These are phyloP conservation scores for Acanthiza pusilla DNA, from an alignment of 2,797 vertebrate species.

Conservation along the genomic window DNA sequence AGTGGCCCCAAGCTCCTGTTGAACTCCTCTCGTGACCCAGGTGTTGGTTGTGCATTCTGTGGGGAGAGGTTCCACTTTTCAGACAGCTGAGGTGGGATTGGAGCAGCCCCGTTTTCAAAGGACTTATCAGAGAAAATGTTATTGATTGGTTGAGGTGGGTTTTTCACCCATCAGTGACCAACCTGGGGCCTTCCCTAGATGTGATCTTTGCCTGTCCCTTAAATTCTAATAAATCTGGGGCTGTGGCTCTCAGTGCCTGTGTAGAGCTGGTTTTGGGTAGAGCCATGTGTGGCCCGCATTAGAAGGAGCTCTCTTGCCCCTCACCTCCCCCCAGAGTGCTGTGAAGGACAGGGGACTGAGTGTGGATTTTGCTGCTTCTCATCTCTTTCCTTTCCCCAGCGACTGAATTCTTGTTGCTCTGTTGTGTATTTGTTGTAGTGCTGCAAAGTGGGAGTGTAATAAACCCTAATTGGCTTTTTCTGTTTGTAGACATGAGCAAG, in stretches of 20 bases:
- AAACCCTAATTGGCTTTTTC: background rate
- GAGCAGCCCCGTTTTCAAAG: background rate
- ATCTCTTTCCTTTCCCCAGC: background rate
- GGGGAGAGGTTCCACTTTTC: background rate
- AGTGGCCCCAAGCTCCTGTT: background rate
- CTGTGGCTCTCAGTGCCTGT: background rate
- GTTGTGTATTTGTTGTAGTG: background rate
- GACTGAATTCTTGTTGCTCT: background rate
- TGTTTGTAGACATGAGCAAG: background rate
- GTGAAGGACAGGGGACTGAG: background rate
- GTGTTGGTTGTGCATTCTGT: background rate
- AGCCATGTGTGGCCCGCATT: fast-evolving
- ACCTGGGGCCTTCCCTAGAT: background rate
- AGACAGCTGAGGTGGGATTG: background rate
- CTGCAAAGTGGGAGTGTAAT: background rate
- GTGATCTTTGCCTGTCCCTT: background rate
- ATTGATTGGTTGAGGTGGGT: background rate
- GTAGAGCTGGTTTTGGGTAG: background rate
- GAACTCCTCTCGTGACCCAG: fast-evolving
- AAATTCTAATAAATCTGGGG: background rate
- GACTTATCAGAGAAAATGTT: background rate
- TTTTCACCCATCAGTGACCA: background rate
- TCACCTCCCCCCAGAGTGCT: background rate
- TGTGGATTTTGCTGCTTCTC: background rate
- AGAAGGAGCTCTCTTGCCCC: background rate